These are phyloP conservation scores for Apostichopus californicus DNA, from an alignment of 35 echinoderm and acorn worm genomes.

Conservation along the genomic window DNA sequence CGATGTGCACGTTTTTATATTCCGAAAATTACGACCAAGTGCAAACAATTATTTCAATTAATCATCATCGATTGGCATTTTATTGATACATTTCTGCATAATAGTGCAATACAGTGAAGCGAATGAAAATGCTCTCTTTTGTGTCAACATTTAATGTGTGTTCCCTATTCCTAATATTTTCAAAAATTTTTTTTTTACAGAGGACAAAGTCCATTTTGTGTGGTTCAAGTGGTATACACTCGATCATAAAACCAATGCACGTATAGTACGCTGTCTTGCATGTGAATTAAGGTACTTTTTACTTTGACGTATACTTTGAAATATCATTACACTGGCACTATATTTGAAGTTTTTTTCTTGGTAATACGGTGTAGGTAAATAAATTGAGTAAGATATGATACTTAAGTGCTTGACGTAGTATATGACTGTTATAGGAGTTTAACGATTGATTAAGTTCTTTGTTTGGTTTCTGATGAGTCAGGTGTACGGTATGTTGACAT, in stretches of 20 bases:
- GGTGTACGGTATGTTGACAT: not conserved
- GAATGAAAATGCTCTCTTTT: too few relatives aligned
- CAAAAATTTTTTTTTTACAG: not conserved
- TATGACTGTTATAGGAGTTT: not conserved
- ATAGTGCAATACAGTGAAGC: too few relatives aligned
- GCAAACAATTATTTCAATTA: too few relatives aligned
- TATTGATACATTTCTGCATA: too few relatives aligned
- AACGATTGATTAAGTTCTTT: not conserved
- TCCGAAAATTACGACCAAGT: too few relatives aligned
- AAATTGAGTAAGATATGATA: not conserved
- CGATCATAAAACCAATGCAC: not conserved
- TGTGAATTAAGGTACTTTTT: not conserved
- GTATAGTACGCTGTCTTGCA: not conserved
- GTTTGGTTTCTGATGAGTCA: not conserved
- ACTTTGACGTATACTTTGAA: not conserved
- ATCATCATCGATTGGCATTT: too few relatives aligned
- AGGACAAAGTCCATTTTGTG: not conserved
- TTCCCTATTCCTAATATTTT: too few relatives aligned
- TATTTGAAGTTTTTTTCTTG: not conserved
- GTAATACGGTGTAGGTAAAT: not conserved
- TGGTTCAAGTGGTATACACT: not conserved
- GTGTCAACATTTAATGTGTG: too few relatives aligned
- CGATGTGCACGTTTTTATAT: too few relatives aligned
- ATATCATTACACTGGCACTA: too few relatives aligned
- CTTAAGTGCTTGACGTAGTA: not conserved